A percentile compares a stretch with the other conserved stretches of the same genome.
Conservation (phyloP, 2,888 invertebrate species). For the Chymomyza caudatula region DNA sequence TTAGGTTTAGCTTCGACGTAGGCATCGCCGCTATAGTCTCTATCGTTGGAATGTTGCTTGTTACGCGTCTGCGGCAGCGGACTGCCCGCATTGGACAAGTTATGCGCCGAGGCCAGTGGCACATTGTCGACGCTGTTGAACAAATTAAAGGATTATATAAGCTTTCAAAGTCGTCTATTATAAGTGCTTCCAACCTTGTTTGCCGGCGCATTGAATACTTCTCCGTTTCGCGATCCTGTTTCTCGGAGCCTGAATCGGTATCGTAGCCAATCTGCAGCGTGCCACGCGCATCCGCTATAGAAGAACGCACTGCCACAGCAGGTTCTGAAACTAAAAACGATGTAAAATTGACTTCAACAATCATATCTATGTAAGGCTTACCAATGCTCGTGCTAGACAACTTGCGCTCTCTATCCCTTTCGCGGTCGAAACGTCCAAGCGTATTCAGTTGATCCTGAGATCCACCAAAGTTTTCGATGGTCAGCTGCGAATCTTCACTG, state of each 20-base stretch:
- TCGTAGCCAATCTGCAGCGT: conserved; percentile 85
- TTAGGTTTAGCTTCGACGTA: conserved; percentile 77
- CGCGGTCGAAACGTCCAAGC: conserved; percentile 87
- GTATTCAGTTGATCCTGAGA: conserved; percentile 93
- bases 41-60: conserved; percentile 79
- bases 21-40: conserved; percentile 81
- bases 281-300: conserved; percentile 86
- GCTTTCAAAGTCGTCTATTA: neutral
- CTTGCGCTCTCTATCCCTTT: conserved; percentile 76
- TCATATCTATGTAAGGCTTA: conserved; percentile 32
- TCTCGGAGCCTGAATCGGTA: conserved; percentile 81
- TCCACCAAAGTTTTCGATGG: conserved; percentile 95
- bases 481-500: conserved; percentile 91
- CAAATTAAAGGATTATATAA: neutral
- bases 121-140: conserved; percentile 78
- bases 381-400: conserved; percentile 77
- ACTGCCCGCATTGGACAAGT: conserved; percentile 59
- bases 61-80: conserved; percentile 58
- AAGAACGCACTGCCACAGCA: conserved; percentile 85
- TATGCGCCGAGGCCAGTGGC: conserved; percentile 69
- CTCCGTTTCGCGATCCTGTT: conserved; percentile 82
- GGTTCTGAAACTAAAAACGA: conserved; percentile 78
- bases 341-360: neutral
- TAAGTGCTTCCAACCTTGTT: conserved; percentile 80
- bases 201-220: conserved; percentile 81